Percentiles rank a stretch among this genome's conserved stretches.
Evolutionary conservation across 2,888 invertebrate species (phyloP).

Genomic region (Arenicola marina): DNA sequence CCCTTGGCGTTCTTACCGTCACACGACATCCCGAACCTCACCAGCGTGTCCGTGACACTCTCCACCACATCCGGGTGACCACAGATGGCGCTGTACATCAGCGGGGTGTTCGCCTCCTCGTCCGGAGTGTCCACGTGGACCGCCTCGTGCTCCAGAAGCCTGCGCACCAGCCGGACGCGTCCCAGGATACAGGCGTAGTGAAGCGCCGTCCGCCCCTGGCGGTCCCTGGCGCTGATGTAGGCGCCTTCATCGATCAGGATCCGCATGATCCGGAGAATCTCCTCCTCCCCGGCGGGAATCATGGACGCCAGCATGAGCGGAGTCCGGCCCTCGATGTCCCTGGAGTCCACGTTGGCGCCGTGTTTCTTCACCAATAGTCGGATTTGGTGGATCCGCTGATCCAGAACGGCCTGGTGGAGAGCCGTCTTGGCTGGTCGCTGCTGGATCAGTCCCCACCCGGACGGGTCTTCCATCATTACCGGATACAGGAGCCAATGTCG

Average conservation of each 20-base stretch:
- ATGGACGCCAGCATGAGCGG: conserved; percentile 56
- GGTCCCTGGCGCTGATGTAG: conserved; percentile 45
- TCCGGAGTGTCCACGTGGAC: conserved; percentile 51
- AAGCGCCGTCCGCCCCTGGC: conserved; percentile 51
- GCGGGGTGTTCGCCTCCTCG: conserved; percentile 56
- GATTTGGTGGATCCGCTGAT: conserved; percentile 55
- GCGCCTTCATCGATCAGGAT: conserved; percentile 46
- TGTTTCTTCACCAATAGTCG: conserved; percentile 53
- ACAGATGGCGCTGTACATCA: conserved; percentile 51
- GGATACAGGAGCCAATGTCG: too few relatives aligned
- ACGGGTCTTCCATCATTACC: too few relatives aligned
- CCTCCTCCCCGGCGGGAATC: conserved; percentile 45
- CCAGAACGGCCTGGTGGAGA: conserved; percentile 57
- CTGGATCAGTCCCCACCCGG: too few relatives aligned
- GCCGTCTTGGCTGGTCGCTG: conserved; percentile 54
- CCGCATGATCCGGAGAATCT: conserved; percentile 49
- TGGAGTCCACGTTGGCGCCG: conserved; percentile 47
- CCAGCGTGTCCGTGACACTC: conserved; percentile 41
- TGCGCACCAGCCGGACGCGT: conserved; percentile 20
- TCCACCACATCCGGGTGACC: conserved; percentile 50
- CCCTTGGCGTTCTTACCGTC: conserved; percentile 46
- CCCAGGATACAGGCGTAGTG: conserved; percentile 55
- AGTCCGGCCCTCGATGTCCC: conserved; percentile 54
- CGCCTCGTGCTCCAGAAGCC: conserved; percentile 46
- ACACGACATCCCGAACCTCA: conserved; percentile 46